Conservation (phyloP, 2,797 vertebrate species). For the Clarias platycephalus region DNA sequence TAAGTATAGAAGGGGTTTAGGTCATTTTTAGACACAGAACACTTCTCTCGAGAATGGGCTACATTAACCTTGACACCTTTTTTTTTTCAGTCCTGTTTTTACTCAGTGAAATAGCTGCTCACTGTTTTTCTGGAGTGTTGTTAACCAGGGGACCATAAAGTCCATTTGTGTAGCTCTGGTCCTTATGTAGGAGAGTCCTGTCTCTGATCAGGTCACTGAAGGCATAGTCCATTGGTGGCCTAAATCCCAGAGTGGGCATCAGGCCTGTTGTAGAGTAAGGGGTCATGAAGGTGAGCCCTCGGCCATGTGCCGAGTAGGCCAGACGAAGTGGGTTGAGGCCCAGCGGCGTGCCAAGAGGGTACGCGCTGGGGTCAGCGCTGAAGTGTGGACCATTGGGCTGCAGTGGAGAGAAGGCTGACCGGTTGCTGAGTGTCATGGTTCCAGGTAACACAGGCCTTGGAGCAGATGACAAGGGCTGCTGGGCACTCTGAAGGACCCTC, state of each 20-base stretch:
- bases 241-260: constrained; percentile 94
- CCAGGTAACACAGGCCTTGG: constrained; percentile 89
- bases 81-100: constrained; percentile 44
- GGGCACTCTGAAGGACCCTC: constrained; percentile 76
- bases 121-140: constrained; percentile 92
- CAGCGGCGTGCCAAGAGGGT: constrained; percentile 88
- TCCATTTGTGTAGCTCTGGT: constrained; percentile 85
- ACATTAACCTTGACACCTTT: constrained; percentile 14
- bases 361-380: constrained; percentile 84
- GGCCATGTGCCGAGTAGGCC: constrained; percentile 96
- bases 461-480: constrained; percentile 70
- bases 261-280: constrained; percentile 94
- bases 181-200: constrained; percentile 93
- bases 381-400: constrained; percentile 94
- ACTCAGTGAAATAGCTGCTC: constrained; percentile 57
- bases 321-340: constrained; percentile 93
- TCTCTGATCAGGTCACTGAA: constrained; percentile 98
- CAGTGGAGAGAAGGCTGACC: constrained; percentile 94
- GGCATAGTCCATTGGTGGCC: constrained; percentile 97
- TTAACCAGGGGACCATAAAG: constrained; percentile 95
- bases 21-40: constrained; percentile 31
- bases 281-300: constrained; percentile 96
- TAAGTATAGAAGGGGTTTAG: constrained; percentile 22
- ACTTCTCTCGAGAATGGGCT: constrained; percentile 23
- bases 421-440: constrained; percentile 91